A percentile compares a stretch with the other conserved stretches of the same genome.
These are phyloP conservation scores for Merodon equestris DNA, from an alignment of 2,888 invertebrate species.

Conservation along the genomic window DNA sequence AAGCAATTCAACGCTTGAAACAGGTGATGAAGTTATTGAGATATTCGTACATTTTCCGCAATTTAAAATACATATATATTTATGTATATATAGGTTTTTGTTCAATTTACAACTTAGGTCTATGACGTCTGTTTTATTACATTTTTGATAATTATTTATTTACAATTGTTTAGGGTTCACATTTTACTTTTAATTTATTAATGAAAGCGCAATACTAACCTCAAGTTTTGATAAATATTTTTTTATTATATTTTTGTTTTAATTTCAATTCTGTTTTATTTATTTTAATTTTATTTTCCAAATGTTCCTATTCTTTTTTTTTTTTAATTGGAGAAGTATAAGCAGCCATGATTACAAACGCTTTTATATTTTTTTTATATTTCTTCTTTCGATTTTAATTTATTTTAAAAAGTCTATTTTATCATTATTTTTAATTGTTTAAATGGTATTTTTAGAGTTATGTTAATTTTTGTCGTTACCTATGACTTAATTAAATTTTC, in stretches of 20 bases:
- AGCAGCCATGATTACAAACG: constrained; percentile 60
- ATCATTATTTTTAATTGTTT: too few relatives aligned
- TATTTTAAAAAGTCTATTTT: constrained; percentile 20
- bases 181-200: constrained; percentile 17
- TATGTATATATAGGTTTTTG: constrained; percentile 37
- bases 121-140: constrained; percentile 40
- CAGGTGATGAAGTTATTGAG: constrained; percentile 32
- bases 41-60: constrained; percentile 31
- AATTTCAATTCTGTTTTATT: constrained; percentile 19
- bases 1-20: constrained; percentile 29
- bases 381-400: constrained; percentile 23
- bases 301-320: constrained; percentile 10
- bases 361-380: constrained; percentile 29
- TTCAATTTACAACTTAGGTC: constrained; percentile 62
- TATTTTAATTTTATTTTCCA: neutral
- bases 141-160: constrained; percentile 36
- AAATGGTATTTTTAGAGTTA: too few relatives aligned
- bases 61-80: constrained; percentile 42
- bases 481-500: constrained; percentile 51
- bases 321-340: constrained; percentile 50
- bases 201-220: constrained; percentile 51
- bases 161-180: constrained; percentile 23
- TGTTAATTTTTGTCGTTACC: too few relatives aligned
- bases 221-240: constrained; percentile 48
- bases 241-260: constrained; percentile 41